These are phyloP conservation scores for Archilochus colubris DNA, from an alignment of 2,113 vertebrate genomes.

Conservation along the genomic window DNA sequence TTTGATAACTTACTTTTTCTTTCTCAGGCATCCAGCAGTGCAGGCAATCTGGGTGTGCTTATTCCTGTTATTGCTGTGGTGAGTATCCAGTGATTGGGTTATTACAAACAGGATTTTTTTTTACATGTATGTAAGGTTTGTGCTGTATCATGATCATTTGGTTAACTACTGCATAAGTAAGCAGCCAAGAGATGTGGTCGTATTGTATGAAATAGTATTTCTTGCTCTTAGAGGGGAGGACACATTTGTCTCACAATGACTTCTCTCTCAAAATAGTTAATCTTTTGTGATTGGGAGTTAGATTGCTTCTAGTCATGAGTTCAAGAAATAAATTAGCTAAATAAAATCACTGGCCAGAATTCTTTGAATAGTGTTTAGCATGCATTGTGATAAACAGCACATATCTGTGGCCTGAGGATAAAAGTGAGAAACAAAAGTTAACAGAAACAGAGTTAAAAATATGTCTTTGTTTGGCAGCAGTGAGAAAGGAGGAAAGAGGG, in stretches of 20 bases:
- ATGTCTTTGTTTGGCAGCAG: neutral
- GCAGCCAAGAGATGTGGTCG: neutral
- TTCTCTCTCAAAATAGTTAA: neutral
- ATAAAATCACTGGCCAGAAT: neutral
- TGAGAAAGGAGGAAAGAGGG: neutral
- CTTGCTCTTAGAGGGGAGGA: neutral
- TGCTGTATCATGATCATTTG: neutral
- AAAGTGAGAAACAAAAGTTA: neutral
- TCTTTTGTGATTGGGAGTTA: neutral
- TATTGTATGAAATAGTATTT: neutral
- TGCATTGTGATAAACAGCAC: neutral
- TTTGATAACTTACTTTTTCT: neutral
- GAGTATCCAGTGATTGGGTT: constrained; percentile 61
- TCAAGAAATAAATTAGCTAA: neutral
- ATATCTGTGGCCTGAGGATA: neutral
- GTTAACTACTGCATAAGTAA: neutral
- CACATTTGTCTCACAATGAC: neutral
- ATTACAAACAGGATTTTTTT: neutral
- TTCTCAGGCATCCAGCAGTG: constrained; percentile 92
- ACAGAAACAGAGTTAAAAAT: neutral
- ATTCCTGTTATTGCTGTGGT: constrained; percentile 99
- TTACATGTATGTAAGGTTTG: neutral
- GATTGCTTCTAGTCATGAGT: neutral
- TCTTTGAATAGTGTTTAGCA: neutral
- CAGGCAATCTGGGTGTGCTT: constrained; percentile 94